These are phyloP conservation scores for Cephus sareptanus DNA, from an alignment of 2,888 invertebrate species.

Conservation along the genomic window DNA sequence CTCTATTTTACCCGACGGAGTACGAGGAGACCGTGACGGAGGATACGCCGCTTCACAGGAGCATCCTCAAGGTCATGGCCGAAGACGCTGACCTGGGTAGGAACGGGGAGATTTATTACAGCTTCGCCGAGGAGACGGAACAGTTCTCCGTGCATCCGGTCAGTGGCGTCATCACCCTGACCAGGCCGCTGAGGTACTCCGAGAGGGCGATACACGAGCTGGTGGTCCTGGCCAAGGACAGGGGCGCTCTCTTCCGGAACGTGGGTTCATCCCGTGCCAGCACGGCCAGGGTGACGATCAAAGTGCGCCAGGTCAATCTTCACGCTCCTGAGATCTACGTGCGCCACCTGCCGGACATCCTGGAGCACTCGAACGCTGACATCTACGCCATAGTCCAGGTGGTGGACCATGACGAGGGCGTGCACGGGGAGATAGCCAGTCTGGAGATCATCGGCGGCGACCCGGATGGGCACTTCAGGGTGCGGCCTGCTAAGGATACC, in stretches of 20 bases:
- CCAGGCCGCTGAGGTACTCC: conserved; percentile 79
- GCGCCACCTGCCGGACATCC: conserved; percentile 81
- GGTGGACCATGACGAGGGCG: conserved; percentile 84
- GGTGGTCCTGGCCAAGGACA: conserved; percentile 86
- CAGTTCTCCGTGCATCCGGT: conserved; percentile 94
- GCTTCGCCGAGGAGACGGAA: conserved; percentile 83
- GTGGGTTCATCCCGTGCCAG: conserved; percentile 73
- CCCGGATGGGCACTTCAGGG: conserved; percentile 88
- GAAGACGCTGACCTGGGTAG: conserved; percentile 96
- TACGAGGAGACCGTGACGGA: conserved; percentile 90
- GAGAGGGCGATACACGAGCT: conserved; percentile 80
- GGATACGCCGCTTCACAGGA: conserved; percentile 86
- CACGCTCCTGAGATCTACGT: conserved; percentile 87
- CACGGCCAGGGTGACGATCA: conserved; percentile 80
- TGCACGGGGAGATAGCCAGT: conserved; percentile 84
- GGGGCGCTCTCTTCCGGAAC: conserved; percentile 75
- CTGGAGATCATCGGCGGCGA: conserved; percentile 91
- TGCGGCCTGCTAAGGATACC: conserved; percentile 71
- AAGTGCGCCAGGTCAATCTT: conserved; percentile 83
- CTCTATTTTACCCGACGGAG: conserved; percentile 90
- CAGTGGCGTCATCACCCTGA: conserved; percentile 87
- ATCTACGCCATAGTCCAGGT: conserved; percentile 92
- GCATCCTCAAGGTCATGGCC: conserved; percentile 83
- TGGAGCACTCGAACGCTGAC: conserved; percentile 84
- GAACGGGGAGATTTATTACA: conserved; percentile 98